These are phyloP conservation scores for Coranthus polyacanthus DNA, from an alignment of 2,797 vertebrate species.

Conservation along the genomic window DNA sequence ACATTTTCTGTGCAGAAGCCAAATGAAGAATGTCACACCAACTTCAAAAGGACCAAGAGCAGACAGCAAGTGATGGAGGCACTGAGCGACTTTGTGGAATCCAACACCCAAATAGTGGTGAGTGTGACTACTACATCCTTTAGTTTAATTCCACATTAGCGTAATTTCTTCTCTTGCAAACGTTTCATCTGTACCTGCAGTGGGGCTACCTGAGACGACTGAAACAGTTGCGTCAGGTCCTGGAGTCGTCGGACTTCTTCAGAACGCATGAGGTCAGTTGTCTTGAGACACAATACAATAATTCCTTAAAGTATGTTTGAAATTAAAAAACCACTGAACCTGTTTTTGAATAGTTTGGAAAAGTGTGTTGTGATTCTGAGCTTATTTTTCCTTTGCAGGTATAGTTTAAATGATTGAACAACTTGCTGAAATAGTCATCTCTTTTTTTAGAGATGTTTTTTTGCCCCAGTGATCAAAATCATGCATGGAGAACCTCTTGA, in stretches of 20 bases:
- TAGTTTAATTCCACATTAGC: not conserved
- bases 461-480: no score
- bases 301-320: no score
- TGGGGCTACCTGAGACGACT: slow-evolving; percentile 80
- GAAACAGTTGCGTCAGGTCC: slow-evolving; percentile 81
- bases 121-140: slow-evolving; percentile 29
- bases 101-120: slow-evolving; percentile 76
- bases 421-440: no score
- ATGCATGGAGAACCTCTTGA: no score
- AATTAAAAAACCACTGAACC: no score
- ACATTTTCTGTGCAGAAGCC: slow-evolving; percentile 73
- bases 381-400: no score
- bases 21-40: slow-evolving; percentile 82
- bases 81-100: slow-evolving; percentile 81
- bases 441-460: no score
- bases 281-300: not conserved
- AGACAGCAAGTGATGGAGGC: slow-evolving; percentile 79
- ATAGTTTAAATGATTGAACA: no score
- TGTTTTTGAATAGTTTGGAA: not conserved
- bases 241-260: slow-evolving; percentile 89
- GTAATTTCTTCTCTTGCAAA: slow-evolving; percentile 12
- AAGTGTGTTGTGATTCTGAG: not conserved
- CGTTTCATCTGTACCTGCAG: slow-evolving; percentile 65
- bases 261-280: slow-evolving; percentile 87
- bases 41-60: slow-evolving; percentile 86